A percentile compares a stretch with the other conserved stretches of the same genome.
These are phyloP conservation scores for Pachycephala philippinensis DNA, from an alignment of 2,113 vertebrate genomes.

Conservation along the genomic window DNA sequence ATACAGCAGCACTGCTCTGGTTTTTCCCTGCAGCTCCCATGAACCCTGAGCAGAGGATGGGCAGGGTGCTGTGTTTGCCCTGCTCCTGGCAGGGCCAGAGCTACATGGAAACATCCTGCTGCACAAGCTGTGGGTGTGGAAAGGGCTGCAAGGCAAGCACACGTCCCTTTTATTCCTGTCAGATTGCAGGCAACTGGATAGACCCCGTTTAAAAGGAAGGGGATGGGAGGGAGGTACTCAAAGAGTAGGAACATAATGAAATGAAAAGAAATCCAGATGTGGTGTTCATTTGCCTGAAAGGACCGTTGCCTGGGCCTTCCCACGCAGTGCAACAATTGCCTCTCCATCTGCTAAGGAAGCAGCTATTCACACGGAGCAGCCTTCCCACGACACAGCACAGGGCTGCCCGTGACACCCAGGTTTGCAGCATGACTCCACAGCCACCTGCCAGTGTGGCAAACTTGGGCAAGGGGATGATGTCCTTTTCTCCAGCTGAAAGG, in stretches of 20 bases:
- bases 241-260: not conserved
- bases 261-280: conserved; percentile 30
- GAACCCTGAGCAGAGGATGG: not conserved
- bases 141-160: not conserved
- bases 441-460: not conserved
- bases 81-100: not conserved
- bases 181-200: not conserved
- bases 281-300: not conserved
- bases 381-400: not conserved
- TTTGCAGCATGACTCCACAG: not conserved
- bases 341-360: not conserved
- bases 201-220: not conserved
- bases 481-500: not conserved
- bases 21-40: not conserved
- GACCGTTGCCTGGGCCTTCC: not conserved
- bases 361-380: not conserved
- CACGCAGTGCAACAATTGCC: not conserved
- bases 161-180: not conserved
- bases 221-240: not conserved
- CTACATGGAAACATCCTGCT: not conserved
- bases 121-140: not conserved
- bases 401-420: not conserved
- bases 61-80: not conserved
- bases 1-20: accelerated
- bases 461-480: not conserved